Percentiles rank a stretch among this genome's conserved stretches.
Conservation (phyloP, 2,113 vertebrate species). For the Prochilodus magdalenae region DNA sequence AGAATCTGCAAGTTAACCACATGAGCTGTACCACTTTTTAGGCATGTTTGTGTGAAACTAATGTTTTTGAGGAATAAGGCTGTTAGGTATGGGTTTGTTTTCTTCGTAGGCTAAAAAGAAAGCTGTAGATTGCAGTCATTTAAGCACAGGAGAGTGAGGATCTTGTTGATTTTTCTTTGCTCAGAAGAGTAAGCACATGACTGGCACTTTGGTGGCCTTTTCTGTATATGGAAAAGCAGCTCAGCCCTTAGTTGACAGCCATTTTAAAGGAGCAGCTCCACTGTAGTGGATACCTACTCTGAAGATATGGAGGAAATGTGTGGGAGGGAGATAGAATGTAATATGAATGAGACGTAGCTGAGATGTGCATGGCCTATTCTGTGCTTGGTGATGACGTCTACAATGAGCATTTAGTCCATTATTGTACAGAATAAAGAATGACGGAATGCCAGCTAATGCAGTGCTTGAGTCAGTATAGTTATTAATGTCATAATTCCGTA, state of each 20-base stretch:
- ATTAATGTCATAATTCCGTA: constrained; percentile 28
- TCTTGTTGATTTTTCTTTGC: background rate
- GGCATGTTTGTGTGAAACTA: background rate
- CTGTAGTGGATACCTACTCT: constrained; percentile 50
- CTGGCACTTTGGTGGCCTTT: background rate
- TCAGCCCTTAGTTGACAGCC: constrained; percentile 62
- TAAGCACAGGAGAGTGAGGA: background rate
- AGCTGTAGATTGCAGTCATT: too few species aligned
- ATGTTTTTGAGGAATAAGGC: background rate
- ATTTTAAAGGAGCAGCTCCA: constrained; percentile 65
- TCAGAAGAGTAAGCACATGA: background rate
- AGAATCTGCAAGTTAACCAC: background rate
- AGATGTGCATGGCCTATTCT: background rate
- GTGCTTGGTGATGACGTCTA: background rate
- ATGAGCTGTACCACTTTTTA: background rate
- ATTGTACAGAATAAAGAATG: background rate
- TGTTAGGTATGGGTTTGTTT: background rate
- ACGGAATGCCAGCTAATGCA: background rate
- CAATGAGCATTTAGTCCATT: background rate
- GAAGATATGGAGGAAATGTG: background rate
- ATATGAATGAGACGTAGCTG: background rate
- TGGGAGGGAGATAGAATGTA: background rate
- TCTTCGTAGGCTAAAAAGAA: background rate
- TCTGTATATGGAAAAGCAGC: constrained; percentile 38
- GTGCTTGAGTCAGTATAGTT: background rate